Conservation (phyloP, 2,113 vertebrate species). For the Blennius ocellaris region DNA sequence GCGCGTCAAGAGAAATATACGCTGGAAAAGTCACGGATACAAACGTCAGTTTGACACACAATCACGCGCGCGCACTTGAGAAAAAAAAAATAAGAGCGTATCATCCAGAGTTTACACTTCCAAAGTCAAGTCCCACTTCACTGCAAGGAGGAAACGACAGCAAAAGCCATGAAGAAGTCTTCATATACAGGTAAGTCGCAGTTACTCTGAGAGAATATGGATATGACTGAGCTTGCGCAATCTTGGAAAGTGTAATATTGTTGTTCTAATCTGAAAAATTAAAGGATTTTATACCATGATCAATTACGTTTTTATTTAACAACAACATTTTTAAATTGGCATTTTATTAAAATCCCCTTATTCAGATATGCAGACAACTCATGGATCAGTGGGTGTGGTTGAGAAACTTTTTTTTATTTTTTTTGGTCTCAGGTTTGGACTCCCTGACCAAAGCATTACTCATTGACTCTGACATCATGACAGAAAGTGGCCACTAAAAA, state of each 20-base stretch:
- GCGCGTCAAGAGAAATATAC: background rate
- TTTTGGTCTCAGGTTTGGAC: constrained; percentile 9
- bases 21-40: constrained; percentile 42
- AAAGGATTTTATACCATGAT: no score
- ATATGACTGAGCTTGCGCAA: background rate
- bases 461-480: constrained; percentile 15
- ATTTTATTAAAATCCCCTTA: no score
- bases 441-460: constrained; percentile 3
- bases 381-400: constrained; percentile 54
- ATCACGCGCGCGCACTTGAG: no score
- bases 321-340: no score
- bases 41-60: constrained; percentile 18
- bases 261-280: no score
- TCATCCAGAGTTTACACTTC: background rate
- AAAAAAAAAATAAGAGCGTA: constrained; percentile 11
- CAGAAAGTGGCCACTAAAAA: constrained; percentile 25
- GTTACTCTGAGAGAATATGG: background rate
- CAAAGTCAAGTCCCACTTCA: background rate
- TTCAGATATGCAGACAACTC: background rate
- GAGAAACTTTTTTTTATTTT: constrained; percentile 10
- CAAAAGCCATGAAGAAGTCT: constrained; percentile 71
- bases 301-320: no score
- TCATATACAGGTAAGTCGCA: constrained; percentile 66
- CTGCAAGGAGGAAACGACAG: constrained; percentile 4
- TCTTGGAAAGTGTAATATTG: no score